Evolutionary conservation across 1,140 invertebrate species (phyloP).

Genomic region (Zaprionus taronus): DNA sequence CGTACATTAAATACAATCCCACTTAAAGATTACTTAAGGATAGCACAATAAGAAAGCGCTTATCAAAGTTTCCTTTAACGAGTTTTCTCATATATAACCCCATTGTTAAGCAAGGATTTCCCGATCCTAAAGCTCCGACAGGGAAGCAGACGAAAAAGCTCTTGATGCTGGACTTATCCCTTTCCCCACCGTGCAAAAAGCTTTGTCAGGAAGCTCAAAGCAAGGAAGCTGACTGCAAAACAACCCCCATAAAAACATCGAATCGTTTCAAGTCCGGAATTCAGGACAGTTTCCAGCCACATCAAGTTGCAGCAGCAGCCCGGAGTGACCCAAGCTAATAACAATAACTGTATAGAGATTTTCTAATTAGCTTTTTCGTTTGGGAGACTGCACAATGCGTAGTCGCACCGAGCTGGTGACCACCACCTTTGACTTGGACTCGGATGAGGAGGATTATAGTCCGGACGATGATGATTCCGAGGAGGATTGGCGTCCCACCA

Average conservation of each 20-base stretch:
- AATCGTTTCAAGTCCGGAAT: background rate
- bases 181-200: background rate
- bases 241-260: background rate
- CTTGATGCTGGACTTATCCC: background rate
- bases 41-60: background rate
- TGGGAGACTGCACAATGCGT: conserved; percentile 64
- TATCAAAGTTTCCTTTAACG: background rate
- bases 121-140: background rate
- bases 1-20: too few relatives aligned
- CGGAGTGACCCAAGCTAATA: conserved; percentile 1
- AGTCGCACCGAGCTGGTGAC: conserved; percentile 83
- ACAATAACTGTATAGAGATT: background rate
- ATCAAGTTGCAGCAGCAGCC: background rate
- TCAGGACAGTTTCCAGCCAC: background rate
- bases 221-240: conserved; percentile 1
- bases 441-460: conserved; percentile 81
- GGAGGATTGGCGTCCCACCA: conserved; percentile 79
- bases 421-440: conserved; percentile 79
- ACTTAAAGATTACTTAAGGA: too few relatives aligned
- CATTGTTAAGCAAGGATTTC: background rate
- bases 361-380: conserved; percentile 19
- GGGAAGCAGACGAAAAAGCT: background rate
- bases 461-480: conserved; percentile 82
- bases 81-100: background rate
- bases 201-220: conserved; percentile 1